Evolutionary conservation across 2,113 vertebrate species (phyloP), one percentile per base, ranked within the genome.

Genomic region (Tychaedon coryphoeus): DNA sequence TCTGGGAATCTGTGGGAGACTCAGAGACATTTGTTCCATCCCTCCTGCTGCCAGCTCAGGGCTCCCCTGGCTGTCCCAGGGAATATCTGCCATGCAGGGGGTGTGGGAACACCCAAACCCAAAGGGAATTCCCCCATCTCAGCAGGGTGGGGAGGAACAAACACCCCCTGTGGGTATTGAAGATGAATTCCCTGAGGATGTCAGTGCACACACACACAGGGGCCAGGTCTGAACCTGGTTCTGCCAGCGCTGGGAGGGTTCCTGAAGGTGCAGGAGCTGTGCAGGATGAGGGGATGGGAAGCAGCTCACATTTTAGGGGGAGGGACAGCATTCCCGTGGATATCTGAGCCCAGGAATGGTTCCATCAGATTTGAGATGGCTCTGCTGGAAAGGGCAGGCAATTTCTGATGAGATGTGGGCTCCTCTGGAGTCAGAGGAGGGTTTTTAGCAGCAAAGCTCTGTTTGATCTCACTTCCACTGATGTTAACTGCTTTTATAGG

Each of bases 401-500:
- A 77, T 67, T 62, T 84, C 34, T 60, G 36, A 76, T 62, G 69
- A 92, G 72, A 48, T 69, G 8, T 61, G 20, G 61, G 43, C 12
- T 64, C 34, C 64, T 88, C 61, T 90, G 60, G 24, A 90, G 91
- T 29, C 74, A 36, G 71, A 45, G 31, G 67, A 94, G 53, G 20
- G 36, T 5, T 92, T 91, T 95, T 77, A 92, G 28, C 76, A 71
- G 56, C 64, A 53, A 70, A 88, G 69, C 40, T 88, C 38, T 65
- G 54, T 95, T 93, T 94, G 83, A 92, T 92, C 69, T 95, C 86
- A 29, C 64, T 93, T 80, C 69, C 61, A 86, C 75, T 93, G 73
- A 84, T 86, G 66, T 64, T 96, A 92, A 92, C 75, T 90, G 72
- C 86, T 92, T 95, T 96, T 94, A 93, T 86, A 94, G 93, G 93